phyloP scores from a whole-genome alignment of 2,888 invertebrate genomes.

The Ptilodon capucinus region DNA sequence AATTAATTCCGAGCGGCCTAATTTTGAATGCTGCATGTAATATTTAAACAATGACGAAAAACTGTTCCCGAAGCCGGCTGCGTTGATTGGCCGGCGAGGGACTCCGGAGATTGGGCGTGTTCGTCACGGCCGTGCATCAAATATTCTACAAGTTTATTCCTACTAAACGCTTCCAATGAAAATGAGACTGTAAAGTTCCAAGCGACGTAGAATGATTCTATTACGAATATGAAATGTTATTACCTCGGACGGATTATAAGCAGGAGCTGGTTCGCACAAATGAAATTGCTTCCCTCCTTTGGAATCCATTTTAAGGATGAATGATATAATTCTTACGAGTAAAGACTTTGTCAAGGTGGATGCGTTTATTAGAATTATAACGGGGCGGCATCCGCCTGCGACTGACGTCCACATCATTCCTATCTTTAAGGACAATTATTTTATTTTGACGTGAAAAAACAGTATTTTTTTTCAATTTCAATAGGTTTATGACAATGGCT shows the following conservation, averaged over 20 bases:
- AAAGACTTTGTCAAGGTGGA: constrained; percentile 73
- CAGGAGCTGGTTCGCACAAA: constrained; percentile 80
- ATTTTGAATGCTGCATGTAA: constrained; percentile 28
- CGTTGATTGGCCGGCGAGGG: constrained; percentile 55
- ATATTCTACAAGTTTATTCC: constrained; percentile 78
- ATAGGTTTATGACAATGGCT: too few relatives aligned
- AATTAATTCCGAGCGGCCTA: constrained; percentile 13
- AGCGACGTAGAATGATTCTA: constrained; percentile 81
- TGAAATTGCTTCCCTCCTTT: constrained; percentile 81
- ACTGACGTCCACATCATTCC: neutral
- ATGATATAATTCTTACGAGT: constrained; percentile 78
- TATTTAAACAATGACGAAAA: constrained; percentile 49
- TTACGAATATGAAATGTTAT: constrained; percentile 83
- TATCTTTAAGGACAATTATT: neutral
- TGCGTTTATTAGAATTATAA: constrained; percentile 53
- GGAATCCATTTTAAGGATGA: constrained; percentile 81
- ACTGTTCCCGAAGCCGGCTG: constrained; percentile 43
- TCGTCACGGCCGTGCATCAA: constrained; percentile 69
- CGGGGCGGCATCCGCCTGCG: neutral
- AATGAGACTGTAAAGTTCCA: constrained; percentile 82
- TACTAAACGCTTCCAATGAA: constrained; percentile 81
- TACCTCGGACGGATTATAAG: constrained; percentile 82
- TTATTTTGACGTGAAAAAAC: neutral
- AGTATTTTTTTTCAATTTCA: too few relatives aligned
- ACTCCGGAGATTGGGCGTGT: constrained; percentile 71